phyloP scores from a whole-genome alignment of 2,797 vertebrate species.

The Pseudocheirus occidentalis region DNA sequence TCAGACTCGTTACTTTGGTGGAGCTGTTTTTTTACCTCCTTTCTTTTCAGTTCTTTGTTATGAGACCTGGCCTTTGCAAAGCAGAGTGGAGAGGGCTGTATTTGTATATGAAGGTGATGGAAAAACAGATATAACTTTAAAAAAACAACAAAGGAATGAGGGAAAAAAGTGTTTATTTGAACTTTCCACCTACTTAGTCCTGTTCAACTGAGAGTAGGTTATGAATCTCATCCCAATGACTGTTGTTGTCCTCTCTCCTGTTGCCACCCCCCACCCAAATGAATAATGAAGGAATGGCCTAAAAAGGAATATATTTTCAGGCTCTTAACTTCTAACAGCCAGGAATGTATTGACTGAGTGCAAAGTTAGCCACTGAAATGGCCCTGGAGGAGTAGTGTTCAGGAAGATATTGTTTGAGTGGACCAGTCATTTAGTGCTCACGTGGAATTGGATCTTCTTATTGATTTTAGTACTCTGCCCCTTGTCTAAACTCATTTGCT shows the following conservation, averaged over 20 bases:
- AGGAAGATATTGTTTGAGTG: conserved; percentile 9
- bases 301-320: neutral
- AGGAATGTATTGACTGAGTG: neutral
- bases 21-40: neutral
- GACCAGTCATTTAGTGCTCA: conserved; percentile 19
- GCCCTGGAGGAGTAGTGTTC: neutral
- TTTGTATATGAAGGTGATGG: neutral
- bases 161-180: neutral
- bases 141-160: neutral
- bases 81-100: neutral
- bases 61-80: neutral
- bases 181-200: neutral
- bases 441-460: neutral
- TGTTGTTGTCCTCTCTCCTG: neutral
- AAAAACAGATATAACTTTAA: neutral
- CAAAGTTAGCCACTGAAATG: conserved; percentile 12
- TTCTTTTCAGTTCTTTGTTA: neutral
- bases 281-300: neutral
- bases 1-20: neutral
- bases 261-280: neutral
- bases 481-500: neutral
- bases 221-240: neutral
- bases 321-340: neutral
- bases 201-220: neutral
- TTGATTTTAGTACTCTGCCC: neutral